These are phyloP conservation scores for Limenitis camilla DNA, from an alignment of 2,888 invertebrate genomes.

Conservation along the genomic window DNA sequence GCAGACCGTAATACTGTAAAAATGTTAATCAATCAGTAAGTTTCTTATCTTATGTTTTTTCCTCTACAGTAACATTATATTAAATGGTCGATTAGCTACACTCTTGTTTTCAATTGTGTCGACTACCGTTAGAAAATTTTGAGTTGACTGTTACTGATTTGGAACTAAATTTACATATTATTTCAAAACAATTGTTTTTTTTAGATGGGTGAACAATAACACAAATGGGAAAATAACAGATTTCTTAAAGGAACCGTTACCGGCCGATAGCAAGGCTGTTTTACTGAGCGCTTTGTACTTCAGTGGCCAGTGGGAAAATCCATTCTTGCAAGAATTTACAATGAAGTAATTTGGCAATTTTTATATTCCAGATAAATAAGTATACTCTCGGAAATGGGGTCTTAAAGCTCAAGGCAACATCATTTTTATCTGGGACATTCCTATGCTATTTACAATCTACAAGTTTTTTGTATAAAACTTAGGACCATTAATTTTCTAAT, in stretches of 20 bases:
- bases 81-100: no score
- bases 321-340: conserved; percentile 75
- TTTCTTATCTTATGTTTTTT: conserved; percentile 14
- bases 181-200: conserved; percentile 26
- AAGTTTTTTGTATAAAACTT: no score
- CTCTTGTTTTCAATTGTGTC: background rate
- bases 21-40: conserved; percentile 70
- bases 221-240: conserved; percentile 77
- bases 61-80: background rate
- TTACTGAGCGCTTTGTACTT: conserved; percentile 82
- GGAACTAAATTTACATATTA: no score
- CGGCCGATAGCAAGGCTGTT: conserved; percentile 73
- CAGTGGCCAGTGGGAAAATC: conserved; percentile 79
- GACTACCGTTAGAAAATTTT: no score
- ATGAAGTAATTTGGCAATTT: conserved; percentile 53
- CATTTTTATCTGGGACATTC: no score
- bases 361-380: background rate
- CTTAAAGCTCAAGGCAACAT: background rate
- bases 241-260: conserved; percentile 72
- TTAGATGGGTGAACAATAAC: conserved; percentile 76
- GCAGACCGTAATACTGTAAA: conserved; percentile 42
- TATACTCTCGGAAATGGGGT: background rate
- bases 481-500: background rate
- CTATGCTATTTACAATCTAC: no score
- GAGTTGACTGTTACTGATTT: no score